phyloP scores from a whole-genome alignment of 2,888 invertebrate genomes.

The Aethes cnicana region DNA sequence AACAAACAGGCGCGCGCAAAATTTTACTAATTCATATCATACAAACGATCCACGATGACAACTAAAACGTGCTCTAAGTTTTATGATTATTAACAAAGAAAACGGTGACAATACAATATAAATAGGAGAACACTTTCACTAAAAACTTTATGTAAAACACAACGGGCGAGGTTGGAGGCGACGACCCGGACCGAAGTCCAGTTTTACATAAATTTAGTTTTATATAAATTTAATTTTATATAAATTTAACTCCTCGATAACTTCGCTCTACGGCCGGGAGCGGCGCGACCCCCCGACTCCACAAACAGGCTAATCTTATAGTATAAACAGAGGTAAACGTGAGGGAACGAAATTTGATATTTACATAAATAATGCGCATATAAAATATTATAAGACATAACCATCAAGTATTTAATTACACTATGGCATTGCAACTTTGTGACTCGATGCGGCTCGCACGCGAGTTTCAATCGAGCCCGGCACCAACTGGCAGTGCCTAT shows the following conservation, averaged over 20 bases:
- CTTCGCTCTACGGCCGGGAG: not conserved
- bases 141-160: conserved; percentile 38
- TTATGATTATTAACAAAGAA: conserved; percentile 37
- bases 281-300: not conserved
- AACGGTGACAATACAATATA: conserved; percentile 43
- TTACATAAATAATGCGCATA: conserved; percentile 70
- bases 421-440: conserved; percentile 78
- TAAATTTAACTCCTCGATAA: too few relatives aligned
- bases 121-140: conserved; percentile 39
- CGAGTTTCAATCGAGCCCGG: too few relatives aligned
- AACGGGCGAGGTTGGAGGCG: conserved; percentile 31
- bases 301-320: conserved; percentile 1
- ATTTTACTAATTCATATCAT: conserved; percentile 45
- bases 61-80: conserved; percentile 36
- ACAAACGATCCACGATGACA: conserved; percentile 45
- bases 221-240: not conserved
- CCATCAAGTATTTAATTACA: conserved; percentile 63
- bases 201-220: not conserved
- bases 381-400: conserved; percentile 66
- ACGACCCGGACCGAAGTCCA: conserved; percentile 1
- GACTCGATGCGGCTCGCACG: conserved; percentile 62
- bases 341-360: conserved; percentile 56
- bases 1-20: conserved; percentile 50
- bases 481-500: too few relatives aligned
- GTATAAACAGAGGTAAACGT: conserved; percentile 4